phyloP scores from a whole-genome alignment of 2,797 vertebrate genomes.

The Gambusia yucatana region DNA sequence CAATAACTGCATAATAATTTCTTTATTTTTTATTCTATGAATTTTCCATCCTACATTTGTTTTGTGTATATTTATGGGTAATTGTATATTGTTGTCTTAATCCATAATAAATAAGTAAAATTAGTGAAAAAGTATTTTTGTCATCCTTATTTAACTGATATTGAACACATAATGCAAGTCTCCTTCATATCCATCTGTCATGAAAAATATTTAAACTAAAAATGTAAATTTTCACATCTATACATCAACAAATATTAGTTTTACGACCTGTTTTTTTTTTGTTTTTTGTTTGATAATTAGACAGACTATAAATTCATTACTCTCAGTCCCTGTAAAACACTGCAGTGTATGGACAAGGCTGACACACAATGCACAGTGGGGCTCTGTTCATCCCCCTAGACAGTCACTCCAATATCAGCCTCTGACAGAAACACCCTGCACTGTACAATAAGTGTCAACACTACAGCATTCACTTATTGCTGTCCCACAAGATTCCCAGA shows the following conservation, averaged over 20 bases:
- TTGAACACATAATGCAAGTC: neutral
- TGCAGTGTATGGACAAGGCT: constrained; percentile 28
- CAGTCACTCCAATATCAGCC: constrained; percentile 42
- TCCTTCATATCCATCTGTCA: neutral
- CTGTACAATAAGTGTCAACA: constrained; percentile 40
- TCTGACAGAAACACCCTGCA: constrained; percentile 7
- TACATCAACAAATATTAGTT: neutral
- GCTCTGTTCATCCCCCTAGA: constrained; percentile 31
- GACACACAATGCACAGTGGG: constrained; percentile 49
- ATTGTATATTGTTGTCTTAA: neutral
- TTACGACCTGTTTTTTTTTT: neutral
- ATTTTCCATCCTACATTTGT: neutral
- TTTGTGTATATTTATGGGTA: neutral
- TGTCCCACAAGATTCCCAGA: constrained; percentile 19
- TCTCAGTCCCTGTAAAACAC: constrained; percentile 14
- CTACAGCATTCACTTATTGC: constrained; percentile 29
- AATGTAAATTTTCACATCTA: neutral
- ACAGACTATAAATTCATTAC: neutral
- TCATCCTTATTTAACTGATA: neutral
- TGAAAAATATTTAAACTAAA: neutral
- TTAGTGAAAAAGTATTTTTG: neutral
- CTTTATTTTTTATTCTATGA: neutral
- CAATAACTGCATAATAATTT: neutral
- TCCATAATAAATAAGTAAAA: neutral
- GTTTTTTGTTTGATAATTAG: neutral